A percentile compares a stretch with the other conserved stretches of the same genome.
phyloP scores from a whole-genome alignment of 2,113 vertebrate species.

The Loxodonta africana region DNA sequence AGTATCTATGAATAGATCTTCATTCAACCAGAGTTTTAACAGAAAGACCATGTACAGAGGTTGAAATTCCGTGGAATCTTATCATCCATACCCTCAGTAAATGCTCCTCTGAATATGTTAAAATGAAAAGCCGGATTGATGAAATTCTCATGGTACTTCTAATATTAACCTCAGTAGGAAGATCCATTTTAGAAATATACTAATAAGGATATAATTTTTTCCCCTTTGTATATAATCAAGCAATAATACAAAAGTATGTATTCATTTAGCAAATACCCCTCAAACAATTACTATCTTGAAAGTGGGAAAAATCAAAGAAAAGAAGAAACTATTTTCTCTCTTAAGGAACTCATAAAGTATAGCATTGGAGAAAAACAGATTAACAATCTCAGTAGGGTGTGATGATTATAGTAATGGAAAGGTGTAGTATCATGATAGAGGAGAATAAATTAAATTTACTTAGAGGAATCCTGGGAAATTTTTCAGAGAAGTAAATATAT shows the following conservation, averaged over 20 bases:
- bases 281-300: not conserved
- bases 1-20: not conserved
- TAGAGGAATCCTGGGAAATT: not conserved
- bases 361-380: not conserved
- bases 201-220: not conserved
- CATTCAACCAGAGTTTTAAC: not conserved
- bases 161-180: not conserved
- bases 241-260: not conserved
- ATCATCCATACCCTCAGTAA: not conserved
- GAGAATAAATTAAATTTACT: not conserved
- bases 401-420: not conserved
- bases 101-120: not conserved
- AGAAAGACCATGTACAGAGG: not conserved
- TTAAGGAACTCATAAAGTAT: not conserved
- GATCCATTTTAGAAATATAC: not conserved
- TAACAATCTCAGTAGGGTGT: not conserved
- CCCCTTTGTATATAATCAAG: not conserved
- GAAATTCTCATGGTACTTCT: not conserved
- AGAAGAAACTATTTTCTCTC: not conserved
- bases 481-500: not conserved
- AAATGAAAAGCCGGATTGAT: not conserved
- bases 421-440: not conserved
- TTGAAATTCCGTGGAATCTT: not conserved
- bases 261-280: not conserved
- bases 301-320: not conserved